Percentiles rank a stretch among this genome's conserved stretches.
phyloP scores from a whole-genome alignment of 2,797 vertebrate species.

The Caiman crocodilus region DNA sequence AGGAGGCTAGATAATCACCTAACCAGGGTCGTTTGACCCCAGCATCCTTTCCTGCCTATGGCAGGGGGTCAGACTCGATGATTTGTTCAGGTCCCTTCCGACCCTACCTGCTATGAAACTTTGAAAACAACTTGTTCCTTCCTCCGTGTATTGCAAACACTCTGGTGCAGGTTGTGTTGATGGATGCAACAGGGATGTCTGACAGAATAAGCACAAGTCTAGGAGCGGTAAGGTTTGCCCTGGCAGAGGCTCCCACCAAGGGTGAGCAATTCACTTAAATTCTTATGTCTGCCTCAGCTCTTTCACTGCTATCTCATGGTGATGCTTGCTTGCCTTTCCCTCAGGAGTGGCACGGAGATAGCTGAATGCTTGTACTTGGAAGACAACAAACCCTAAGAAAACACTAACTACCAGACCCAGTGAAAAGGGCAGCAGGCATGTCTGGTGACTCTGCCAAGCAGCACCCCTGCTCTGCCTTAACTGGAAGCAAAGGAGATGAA shows the following conservation, averaged over 20 bases:
- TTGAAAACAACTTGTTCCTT: background rate
- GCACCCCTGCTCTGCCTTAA: background rate
- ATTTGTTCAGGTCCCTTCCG: no score
- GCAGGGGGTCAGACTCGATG: no score
- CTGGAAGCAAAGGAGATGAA: background rate
- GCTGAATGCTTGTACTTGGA: background rate
- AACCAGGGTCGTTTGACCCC: no score
- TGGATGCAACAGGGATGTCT: background rate
- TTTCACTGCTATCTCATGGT: background rate
- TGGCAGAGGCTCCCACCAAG: constrained; percentile 11
- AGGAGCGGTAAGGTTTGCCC: background rate
- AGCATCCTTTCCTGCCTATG: no score
- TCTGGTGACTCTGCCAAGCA: background rate
- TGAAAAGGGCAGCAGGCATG: background rate
- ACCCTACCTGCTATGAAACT: no score
- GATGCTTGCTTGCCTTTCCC: background rate
- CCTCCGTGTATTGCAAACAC: background rate
- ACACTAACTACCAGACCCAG: background rate
- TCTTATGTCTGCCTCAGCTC: background rate
- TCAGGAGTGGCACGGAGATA: background rate
- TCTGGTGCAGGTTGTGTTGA: background rate
- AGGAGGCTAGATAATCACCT: no score
- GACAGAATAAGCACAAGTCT: background rate
- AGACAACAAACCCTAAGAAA: background rate
- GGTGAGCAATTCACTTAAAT: background rate